Evolutionary conservation across 1,140 invertebrate genomes (phyloP), one percentile per base, ranked within the genome.

Genomic region (Camponotus floridanus): DNA sequence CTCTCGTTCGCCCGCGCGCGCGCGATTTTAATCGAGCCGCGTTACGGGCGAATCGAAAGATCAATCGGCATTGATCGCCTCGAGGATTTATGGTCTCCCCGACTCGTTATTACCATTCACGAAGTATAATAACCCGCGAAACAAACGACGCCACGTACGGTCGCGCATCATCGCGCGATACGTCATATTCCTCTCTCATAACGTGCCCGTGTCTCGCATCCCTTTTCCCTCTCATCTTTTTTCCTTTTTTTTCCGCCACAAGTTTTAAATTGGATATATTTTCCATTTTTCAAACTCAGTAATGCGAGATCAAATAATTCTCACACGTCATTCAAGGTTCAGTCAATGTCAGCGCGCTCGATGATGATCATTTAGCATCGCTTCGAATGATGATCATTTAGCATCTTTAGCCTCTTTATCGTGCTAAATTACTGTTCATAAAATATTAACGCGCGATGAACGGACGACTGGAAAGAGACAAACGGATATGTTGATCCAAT

Each of bases 11-110:
- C 65, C 31, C 61, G 18, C 61, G 11, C 36, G 13, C 51, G 13
- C 57, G 51, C 55, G 85, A 88, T 87, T 89, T 90, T 90, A 90
- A 90, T 90, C 88, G 88, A 89, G 71, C 73, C 42, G 71, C 78
- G 88, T 90, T 87, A 89, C 76, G 87, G 81, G 45, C 87, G 87
- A 73, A 85, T 87, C 65, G 64, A 57, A 61, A 67, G 74, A 88
- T 81, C 88, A 70, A 81, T 89, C 87, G 76, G 26, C 61, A 48
- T 42, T 78, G 65, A 88, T 88, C 80, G 51, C 59, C 62, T 7
- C 59, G 81, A 85, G 61, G 73, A 85, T 85, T 85, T 85, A 85
- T 85, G 81, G 31, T 39, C 73, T 31, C 9, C 26, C 64, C 55
- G 87, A 87, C 74, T 87, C 76, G 59, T 85, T 83, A 83, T 83